These are phyloP conservation scores for Horisme vitalbata DNA, from an alignment of 2,888 invertebrate species.

Conservation along the genomic window DNA sequence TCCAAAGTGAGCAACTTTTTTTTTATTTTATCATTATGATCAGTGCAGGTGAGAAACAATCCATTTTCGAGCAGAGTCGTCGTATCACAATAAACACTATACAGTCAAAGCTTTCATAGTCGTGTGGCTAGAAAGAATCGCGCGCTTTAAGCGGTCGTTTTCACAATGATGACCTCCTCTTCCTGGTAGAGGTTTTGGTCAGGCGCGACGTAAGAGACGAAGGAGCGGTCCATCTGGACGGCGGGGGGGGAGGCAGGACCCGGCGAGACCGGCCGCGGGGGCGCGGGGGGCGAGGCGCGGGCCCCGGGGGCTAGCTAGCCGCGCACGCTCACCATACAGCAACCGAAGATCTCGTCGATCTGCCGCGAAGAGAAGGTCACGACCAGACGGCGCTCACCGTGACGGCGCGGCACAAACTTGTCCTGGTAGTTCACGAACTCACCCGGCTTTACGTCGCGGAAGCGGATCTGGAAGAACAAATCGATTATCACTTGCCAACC, in stretches of 20 bases:
- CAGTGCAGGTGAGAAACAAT: slow-evolving; percentile 58
- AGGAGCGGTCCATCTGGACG: slow-evolving; percentile 66
- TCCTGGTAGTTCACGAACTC: slow-evolving; percentile 85
- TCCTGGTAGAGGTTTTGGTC: slow-evolving; percentile 69
- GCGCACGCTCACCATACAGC: slow-evolving; percentile 78
- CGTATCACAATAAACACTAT: slow-evolving; percentile 39
- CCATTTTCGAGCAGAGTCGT: slow-evolving; percentile 67
- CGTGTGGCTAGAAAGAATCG: slow-evolving; percentile 27
- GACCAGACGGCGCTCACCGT: slow-evolving; percentile 85
- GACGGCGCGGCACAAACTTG: slow-evolving; percentile 81
- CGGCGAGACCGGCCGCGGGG: slow-evolving; percentile 63
- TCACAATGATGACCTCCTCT: slow-evolving; percentile 69
- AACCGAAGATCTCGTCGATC: slow-evolving; percentile 85
- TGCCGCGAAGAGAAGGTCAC: slow-evolving; percentile 86
- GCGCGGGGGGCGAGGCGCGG: slow-evolving; percentile 71
- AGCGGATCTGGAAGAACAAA: slow-evolving; percentile 61
- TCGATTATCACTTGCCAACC: slow-evolving; percentile 1
- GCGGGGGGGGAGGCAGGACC: slow-evolving; percentile 62
- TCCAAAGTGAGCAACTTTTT: slow-evolving; percentile 51
- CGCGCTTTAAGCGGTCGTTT: slow-evolving; percentile 49
- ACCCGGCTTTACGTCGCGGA: slow-evolving; percentile 85
- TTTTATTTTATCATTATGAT: slow-evolving; percentile 54
- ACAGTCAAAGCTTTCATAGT: slow-evolving; percentile 28
- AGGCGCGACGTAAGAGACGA: slow-evolving; percentile 60
- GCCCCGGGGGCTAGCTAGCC: slow-evolving; percentile 77